Base-by-base conservation (phyloP, 1,140 invertebrate species). In the Myzus persicae region DNA sequence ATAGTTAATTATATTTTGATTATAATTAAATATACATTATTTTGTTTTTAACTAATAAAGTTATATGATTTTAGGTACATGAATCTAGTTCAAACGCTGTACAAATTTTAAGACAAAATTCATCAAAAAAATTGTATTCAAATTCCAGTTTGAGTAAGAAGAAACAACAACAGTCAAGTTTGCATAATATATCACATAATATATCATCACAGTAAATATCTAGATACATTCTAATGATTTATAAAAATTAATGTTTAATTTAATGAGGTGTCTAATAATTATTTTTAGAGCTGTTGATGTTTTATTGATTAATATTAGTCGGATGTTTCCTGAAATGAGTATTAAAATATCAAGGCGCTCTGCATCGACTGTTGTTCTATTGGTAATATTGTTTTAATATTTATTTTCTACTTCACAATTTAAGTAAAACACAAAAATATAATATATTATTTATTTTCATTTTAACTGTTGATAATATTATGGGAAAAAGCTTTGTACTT, bases 181-280 rank as follows among this genome's bases (percentile, higher is more conserved):
- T 96, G 94, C 98, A 98, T 94, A 98, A 98, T 95, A 97, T 98
- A 24, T 96, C 97, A 88, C 97, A n/a, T n/a, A n/a, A n/a, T n/a
- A n/a, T n/a, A n/a, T n/a, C n/a, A n/a, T n/a, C 97, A 38, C 96
- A 97, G 96, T 98, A 97, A 96, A 48, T 93, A 59, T 81, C 93
- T 46, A 67, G 22, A 36, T 36, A 51, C 36, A 84, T 84, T 94
- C 88, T 93, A 14, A 38, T 54, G 14, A 38, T 90, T 54, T 91
- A 1, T 46, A 85, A 91, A 22, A n/a, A 48, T 44, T 54, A 22
- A 42, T n/a, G n/a, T n/a, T n/a, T n/a, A n/a, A n/a, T n/a, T n/a
- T n/a, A 26, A 67, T 59, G n/a, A 48, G 46, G 11, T 48, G 22
- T 87, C 24, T 67, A 94, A 94, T n/a, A 46, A 93, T 94, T 76